Conservation (phyloP, 2,888 invertebrate species). For the Dolomedes plantarius region DNA sequence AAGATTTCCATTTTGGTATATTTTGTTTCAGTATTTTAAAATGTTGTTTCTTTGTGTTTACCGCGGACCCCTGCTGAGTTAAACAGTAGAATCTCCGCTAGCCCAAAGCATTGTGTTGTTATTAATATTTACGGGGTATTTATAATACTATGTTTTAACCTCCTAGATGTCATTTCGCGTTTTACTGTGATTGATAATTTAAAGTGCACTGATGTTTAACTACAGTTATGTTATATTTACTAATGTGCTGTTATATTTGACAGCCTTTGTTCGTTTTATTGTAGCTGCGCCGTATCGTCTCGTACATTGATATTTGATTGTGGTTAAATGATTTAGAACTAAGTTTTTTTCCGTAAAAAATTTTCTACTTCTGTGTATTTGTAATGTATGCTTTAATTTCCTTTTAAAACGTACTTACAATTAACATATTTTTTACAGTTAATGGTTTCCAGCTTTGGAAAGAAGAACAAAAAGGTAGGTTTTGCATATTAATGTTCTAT, state of each 20-base stretch:
- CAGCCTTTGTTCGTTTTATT: conserved; percentile 2
- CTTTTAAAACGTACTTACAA: too few species aligned
- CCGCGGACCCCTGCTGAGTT: conserved; percentile 56
- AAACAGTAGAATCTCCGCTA: conserved; percentile 30
- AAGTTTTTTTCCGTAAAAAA: neutral
- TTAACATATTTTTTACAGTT: conserved; percentile 65
- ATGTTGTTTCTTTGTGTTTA: conserved; percentile 33
- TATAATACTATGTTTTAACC: neutral
- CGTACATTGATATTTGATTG: too few species aligned
- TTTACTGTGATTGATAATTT: too few species aligned
- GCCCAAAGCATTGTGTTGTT: neutral
- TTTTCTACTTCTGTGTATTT: too few species aligned
- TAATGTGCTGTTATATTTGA: conserved; percentile 1
- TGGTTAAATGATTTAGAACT: neutral
- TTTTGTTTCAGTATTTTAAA: too few species aligned
- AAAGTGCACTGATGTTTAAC: neutral
- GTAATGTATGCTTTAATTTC: too few species aligned
- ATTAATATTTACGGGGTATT: neutral
- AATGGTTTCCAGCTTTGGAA: conserved; percentile 66
- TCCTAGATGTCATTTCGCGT: too few species aligned
- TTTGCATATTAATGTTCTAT: neutral
- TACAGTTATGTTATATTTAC: neutral
- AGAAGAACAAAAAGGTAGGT: conserved; percentile 62
- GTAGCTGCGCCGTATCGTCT: neutral
- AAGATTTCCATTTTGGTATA: too few species aligned